These are phyloP conservation scores for Bothrops jararaca DNA, from an alignment of 2,113 vertebrate species.

Conservation along the genomic window DNA sequence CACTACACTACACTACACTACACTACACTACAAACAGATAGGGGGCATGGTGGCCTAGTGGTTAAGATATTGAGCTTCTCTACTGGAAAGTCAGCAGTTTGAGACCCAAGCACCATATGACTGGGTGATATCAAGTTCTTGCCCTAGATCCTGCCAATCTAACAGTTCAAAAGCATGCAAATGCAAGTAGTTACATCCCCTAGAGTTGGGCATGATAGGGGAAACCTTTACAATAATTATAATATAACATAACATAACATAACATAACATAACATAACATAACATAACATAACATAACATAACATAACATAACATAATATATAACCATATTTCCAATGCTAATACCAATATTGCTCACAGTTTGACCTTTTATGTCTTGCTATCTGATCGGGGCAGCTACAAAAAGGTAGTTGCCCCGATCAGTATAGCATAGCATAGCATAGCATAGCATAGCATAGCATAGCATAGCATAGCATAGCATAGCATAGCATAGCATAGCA, in stretches of 20 bases:
- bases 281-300: too few relatives aligned
- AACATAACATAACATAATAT: too few relatives aligned
- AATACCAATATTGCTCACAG: neutral
- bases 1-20: too few relatives aligned
- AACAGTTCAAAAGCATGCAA: neutral
- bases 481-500: too few relatives aligned
- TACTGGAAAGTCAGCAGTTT: neutral
- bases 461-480: too few relatives aligned
- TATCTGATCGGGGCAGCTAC: slow-evolving; percentile 4
- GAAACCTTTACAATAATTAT: neutral
- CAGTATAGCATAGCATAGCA: too few relatives aligned
- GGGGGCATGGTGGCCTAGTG: neutral
- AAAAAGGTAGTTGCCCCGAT: too few relatives aligned
- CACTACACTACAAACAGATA: too few relatives aligned
- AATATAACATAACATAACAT: too few relatives aligned
- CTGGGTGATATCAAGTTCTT: neutral
- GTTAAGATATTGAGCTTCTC: neutral
- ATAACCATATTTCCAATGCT: neutral
- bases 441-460: too few relatives aligned
- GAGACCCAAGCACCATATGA: neutral
- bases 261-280: too few relatives aligned
- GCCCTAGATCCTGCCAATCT: neutral
- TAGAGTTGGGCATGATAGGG: too few relatives aligned
- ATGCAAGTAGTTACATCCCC: neutral
- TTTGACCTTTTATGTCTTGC: neutral